phyloP scores from a whole-genome alignment of 2,113 vertebrate species.

The Calonectris borealis region DNA sequence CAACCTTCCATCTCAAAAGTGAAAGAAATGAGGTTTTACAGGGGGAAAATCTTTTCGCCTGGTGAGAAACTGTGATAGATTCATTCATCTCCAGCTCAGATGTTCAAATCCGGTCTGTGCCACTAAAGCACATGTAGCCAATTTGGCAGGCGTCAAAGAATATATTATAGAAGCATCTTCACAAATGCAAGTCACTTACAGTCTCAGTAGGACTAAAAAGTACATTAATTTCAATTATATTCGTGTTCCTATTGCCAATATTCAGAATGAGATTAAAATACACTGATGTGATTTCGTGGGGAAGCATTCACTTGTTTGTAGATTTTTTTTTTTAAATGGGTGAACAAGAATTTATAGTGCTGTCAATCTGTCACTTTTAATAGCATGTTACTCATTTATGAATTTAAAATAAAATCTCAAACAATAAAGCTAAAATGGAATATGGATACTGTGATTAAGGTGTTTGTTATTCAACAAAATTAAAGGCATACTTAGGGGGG shows the following conservation, averaged over 20 bases:
- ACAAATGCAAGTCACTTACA: background rate
- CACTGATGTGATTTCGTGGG: background rate
- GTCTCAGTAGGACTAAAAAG: background rate
- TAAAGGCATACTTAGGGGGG: background rate
- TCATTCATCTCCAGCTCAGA: background rate
- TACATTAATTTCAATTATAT: background rate
- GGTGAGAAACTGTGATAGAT: background rate
- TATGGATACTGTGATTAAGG: background rate
- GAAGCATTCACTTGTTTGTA: background rate
- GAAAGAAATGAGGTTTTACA: background rate
- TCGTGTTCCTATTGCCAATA: background rate
- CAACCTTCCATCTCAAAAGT: background rate
- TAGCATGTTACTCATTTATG: background rate
- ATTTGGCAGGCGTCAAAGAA: background rate
- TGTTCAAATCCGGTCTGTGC: background rate
- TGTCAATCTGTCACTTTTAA: background rate
- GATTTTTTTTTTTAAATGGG: background rate
- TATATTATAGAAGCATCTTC: background rate
- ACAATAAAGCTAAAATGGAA: background rate
- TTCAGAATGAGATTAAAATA: background rate
- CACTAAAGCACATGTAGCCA: background rate
- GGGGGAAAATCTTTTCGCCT: background rate
- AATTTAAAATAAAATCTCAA: background rate
- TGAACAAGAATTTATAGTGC: background rate
- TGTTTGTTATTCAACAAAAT: background rate